Percentiles rank a stretch among this genome's conserved stretches.
Conservation (phyloP, 2,797 vertebrate species). For the Aeoliscus strigatus region DNA sequence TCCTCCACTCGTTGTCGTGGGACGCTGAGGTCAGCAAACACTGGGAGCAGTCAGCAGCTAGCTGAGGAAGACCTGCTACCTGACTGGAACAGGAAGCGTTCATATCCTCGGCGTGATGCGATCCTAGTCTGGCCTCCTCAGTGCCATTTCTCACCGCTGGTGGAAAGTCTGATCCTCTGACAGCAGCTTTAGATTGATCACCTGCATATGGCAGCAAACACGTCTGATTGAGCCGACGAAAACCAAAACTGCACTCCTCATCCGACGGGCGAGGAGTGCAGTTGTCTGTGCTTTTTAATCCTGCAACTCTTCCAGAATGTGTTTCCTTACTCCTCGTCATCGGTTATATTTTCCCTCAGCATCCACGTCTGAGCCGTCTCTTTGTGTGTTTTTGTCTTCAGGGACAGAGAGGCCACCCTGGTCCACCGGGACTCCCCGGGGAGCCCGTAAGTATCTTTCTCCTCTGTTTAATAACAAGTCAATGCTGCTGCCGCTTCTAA, state of each 20-base stretch:
- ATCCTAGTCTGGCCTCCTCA: constrained; percentile 39
- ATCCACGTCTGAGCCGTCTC: constrained; percentile 11
- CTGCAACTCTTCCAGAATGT: constrained; percentile 3
- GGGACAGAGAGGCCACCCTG: constrained; percentile 87
- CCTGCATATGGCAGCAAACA: constrained; percentile 41
- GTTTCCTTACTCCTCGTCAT: too few relatives aligned
- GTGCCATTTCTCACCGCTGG: constrained; percentile 26
- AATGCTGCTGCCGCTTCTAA: neutral
- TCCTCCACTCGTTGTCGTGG: constrained; percentile 32
- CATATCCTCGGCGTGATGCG: constrained; percentile 62
- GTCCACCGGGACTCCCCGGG: constrained; percentile 90
- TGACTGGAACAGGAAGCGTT: constrained; percentile 71
- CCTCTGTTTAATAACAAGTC: neutral
- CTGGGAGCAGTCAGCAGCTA: constrained; percentile 29
- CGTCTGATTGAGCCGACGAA: constrained; percentile 33
- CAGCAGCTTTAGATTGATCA: constrained; percentile 51
- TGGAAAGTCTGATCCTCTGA: constrained; percentile 63
- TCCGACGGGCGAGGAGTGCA: neutral
- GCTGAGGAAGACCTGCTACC: constrained; percentile 47
- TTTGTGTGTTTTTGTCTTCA: constrained; percentile 45
- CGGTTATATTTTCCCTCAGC: constrained; percentile 12
- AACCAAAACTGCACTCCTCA: constrained; percentile 30
- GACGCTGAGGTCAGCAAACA: constrained; percentile 56
- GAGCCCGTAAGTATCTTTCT: constrained; percentile 79
- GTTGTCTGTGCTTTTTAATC: constrained; percentile 9